Conservation (phyloP, 1,140 invertebrate genomes). For the Gryllus bimaculatus region DNA sequence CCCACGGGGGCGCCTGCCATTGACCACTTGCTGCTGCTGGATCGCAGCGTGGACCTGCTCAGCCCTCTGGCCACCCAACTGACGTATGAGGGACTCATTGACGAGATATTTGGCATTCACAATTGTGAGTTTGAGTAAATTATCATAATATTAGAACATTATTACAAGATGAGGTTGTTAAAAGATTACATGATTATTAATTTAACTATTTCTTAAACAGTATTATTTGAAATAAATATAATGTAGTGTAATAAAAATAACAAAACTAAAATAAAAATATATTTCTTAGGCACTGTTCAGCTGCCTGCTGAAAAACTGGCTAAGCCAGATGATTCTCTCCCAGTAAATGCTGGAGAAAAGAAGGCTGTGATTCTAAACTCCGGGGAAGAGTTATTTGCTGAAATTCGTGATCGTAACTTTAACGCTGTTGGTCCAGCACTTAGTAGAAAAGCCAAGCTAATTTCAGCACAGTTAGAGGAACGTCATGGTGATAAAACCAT, state of each 20-base stretch:
- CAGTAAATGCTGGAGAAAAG: constrained; percentile 54
- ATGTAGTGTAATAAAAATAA: background rate
- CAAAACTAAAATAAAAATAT: background rate
- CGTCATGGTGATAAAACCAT: constrained; percentile 77
- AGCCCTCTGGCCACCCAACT: constrained; percentile 88
- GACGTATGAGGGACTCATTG: constrained; percentile 95
- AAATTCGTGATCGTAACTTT: constrained; percentile 89
- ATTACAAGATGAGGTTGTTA: no score
- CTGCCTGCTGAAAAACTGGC: constrained; percentile 78
- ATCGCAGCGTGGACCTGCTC: constrained; percentile 83
- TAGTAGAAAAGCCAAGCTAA: constrained; percentile 77
- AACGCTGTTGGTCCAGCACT: constrained; percentile 79
- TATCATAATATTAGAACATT: background rate
- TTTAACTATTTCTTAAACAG: background rate
- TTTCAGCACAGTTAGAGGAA: constrained; percentile 79
- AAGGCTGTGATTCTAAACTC: constrained; percentile 86
- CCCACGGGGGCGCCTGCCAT: constrained; percentile 39
- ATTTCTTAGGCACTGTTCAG: constrained; percentile 57
- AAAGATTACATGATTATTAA: background rate
- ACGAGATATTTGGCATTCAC: constrained; percentile 73
- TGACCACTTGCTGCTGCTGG: constrained; percentile 80
- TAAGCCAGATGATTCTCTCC: constrained; percentile 49
- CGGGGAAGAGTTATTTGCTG: constrained; percentile 77
- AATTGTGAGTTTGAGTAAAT: constrained; percentile 43
- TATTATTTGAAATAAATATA: background rate